A percentile compares a stretch with the other conserved stretches of the same genome.
Conservation (phyloP, 2,888 invertebrate species). For the Platycheirus rosarum region DNA sequence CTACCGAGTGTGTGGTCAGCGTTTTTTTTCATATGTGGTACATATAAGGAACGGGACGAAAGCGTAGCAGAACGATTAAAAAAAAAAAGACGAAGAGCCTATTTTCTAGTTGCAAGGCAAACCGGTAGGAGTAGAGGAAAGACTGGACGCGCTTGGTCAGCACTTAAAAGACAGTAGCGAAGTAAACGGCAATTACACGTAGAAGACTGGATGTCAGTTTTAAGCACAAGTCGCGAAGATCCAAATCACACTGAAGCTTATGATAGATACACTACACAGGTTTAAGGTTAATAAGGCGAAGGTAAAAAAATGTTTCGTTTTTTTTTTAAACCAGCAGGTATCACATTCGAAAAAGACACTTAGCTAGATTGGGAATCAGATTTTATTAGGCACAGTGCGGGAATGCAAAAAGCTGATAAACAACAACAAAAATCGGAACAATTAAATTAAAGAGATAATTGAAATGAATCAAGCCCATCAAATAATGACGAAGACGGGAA, state of each 20-base stretch:
- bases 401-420: slow-evolving; percentile 29
- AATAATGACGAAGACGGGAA: slow-evolving; percentile 44
- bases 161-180: slow-evolving; percentile 46
- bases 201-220: slow-evolving; percentile 29
- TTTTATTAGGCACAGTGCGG: slow-evolving; percentile 57
- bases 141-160: slow-evolving; percentile 46
- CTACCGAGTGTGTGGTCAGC: slow-evolving; percentile 43
- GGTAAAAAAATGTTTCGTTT: slow-evolving; percentile 22
- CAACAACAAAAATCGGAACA: slow-evolving; percentile 34
- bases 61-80: slow-evolving; percentile 46
- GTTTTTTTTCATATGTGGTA: slow-evolving; percentile 25
- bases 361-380: slow-evolving; percentile 33
- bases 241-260: slow-evolving; percentile 8
- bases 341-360: slow-evolving; percentile 54
- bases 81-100: slow-evolving; percentile 54
- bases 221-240: slow-evolving; percentile 13
- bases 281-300: slow-evolving; percentile 47
- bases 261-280: background rate
- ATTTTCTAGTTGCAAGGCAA: slow-evolving; percentile 71
- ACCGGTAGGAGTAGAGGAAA: slow-evolving; percentile 58
- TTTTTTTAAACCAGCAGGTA: slow-evolving; percentile 39
- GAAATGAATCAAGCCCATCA: slow-evolving; percentile 78
- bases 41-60: slow-evolving; percentile 45
- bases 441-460: slow-evolving; percentile 78
- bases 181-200: slow-evolving; percentile 43